A percentile compares a stretch with the other conserved stretches of the same genome.
Evolutionary conservation across 2,888 invertebrate species (phyloP).

Genomic region (Campoletis raptor): DNA sequence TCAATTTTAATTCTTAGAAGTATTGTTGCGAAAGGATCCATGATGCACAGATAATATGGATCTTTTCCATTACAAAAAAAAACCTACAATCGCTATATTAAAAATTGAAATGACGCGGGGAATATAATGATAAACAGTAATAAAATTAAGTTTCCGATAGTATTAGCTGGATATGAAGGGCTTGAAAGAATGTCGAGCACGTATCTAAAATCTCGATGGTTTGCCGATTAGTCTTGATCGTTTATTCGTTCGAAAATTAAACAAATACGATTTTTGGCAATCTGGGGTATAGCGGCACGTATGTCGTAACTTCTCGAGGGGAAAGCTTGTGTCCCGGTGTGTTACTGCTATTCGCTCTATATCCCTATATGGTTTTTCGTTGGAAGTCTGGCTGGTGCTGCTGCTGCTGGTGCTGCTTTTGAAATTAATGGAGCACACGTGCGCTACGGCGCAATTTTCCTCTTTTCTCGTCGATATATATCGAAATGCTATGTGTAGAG

Average conservation of each 20-base stretch:
- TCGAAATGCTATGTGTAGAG: constrained; percentile 57
- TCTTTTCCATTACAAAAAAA: too few species aligned
- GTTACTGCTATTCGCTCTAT: constrained; percentile 52
- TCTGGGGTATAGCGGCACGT: not conserved
- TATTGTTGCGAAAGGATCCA: too few species aligned
- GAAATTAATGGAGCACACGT: constrained; percentile 81
- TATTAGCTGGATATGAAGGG: not conserved
- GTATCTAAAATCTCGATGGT: not conserved
- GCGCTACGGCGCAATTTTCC: constrained; percentile 71
- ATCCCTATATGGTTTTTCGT: constrained; percentile 57
- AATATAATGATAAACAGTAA: not conserved
- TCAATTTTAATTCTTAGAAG: too few species aligned
- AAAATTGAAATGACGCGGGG: too few species aligned
- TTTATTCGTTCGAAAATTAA: constrained; percentile 2
- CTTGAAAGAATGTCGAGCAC: not conserved
- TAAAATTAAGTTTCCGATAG: not conserved
- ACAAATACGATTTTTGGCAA: constrained; percentile 20
- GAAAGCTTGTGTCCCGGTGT: constrained; percentile 27
- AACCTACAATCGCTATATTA: too few species aligned
- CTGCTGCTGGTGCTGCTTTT: constrained; percentile 58
- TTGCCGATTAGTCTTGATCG: not conserved
- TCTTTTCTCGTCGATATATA: constrained; percentile 67
- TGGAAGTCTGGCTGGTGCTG: constrained; percentile 48
- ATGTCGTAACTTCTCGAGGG: constrained; percentile 46
- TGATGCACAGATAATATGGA: too few species aligned